These are phyloP conservation scores for Heliothis subflexa DNA, from an alignment of 1,140 invertebrate genomes.

Conservation along the genomic window DNA sequence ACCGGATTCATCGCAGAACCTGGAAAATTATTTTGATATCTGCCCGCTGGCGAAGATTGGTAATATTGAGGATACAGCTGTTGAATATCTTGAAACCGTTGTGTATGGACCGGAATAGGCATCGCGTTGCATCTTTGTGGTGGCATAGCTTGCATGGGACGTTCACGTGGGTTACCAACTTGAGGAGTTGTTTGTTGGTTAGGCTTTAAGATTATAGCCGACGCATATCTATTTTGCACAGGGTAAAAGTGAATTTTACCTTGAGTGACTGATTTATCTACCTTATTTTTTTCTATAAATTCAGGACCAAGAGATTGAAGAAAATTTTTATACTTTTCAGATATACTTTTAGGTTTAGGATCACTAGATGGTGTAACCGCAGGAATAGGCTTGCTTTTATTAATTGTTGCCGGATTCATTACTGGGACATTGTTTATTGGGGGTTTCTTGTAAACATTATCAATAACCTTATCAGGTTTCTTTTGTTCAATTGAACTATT, in stretches of 20 bases:
- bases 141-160: background rate
- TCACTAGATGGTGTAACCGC: background rate
- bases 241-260: background rate
- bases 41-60: background rate
- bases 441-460: background rate
- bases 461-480: background rate
- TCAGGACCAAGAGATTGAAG: too few species aligned
- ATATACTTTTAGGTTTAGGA: background rate
- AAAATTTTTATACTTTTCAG: too few species aligned
- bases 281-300: too few species aligned
- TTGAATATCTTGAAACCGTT: background rate
- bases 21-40: background rate
- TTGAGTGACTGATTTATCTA: too few species aligned
- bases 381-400: background rate
- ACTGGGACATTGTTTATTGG: background rate
- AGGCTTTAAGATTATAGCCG: conserved; percentile 5
- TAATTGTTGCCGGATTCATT: background rate
- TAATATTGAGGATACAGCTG: background rate
- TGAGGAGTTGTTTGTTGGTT: background rate
- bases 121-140: background rate
- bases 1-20: background rate
- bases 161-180: background rate
- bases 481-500: background rate
- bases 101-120: background rate
- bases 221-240: background rate